phyloP scores from a whole-genome alignment of 1,140 invertebrate species.

The Aporrectodea caliginosa region DNA sequence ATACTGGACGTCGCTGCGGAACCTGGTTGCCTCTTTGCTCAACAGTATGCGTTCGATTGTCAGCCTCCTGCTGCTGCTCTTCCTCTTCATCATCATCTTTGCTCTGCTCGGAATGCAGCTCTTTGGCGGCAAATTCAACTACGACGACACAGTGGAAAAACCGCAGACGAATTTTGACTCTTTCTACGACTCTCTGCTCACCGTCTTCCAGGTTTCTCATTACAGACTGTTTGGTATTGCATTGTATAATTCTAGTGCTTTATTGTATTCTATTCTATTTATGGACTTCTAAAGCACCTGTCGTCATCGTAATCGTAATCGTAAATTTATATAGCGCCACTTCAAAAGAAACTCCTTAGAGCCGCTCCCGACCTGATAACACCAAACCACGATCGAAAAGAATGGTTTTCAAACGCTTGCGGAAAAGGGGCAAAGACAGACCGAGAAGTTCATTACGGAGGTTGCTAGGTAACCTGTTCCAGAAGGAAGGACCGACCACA shows the following conservation, averaged over 20 bases:
- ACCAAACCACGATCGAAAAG: no score
- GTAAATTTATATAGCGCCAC: no score
- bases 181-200: conserved; percentile 64
- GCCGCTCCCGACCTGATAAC: no score
- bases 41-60: conserved; percentile 99
- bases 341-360: no score
- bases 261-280: neutral
- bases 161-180: conserved; percentile 65
- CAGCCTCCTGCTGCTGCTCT: conserved; percentile 90
- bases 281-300: no score
- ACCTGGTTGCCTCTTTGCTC: conserved; percentile 93
- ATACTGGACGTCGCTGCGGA: conserved; percentile 96
- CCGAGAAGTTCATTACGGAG: no score
- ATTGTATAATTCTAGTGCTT: neutral
- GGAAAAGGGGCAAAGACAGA: no score
- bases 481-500: no score
- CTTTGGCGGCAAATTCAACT: conserved; percentile 66
- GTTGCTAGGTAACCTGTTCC: no score
- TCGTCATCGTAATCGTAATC: no score
- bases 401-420: no score
- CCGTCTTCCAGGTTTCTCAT: conserved; percentile 62
- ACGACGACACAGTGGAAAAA: conserved; percentile 56
- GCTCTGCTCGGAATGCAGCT: conserved; percentile 96
- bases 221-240: neutral
- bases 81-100: conserved; percentile 99